Conservation (phyloP, 2,113 vertebrate species). For the Hydrochoerus hydrochaeris region DNA sequence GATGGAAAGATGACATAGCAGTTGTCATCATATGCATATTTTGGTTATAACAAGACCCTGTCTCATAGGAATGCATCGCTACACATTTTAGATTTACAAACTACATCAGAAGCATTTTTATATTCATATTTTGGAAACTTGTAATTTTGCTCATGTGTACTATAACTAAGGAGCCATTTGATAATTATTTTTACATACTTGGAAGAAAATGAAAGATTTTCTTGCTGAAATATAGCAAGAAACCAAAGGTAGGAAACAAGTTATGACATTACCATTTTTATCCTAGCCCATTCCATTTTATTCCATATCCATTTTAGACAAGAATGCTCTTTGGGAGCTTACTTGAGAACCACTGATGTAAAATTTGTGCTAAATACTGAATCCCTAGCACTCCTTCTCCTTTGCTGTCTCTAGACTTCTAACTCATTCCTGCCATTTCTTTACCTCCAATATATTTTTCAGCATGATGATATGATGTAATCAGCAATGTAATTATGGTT, state of each 20-base stretch:
- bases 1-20: background rate
- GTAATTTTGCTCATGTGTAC: background rate
- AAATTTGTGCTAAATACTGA: background rate
- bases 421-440: background rate
- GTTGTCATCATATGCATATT: background rate
- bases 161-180: conserved; percentile 4
- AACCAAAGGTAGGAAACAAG: background rate
- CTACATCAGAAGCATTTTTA: background rate
- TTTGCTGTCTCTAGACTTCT: background rate
- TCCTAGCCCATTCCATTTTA: background rate
- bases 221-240: background rate
- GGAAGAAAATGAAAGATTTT: background rate
- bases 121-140: background rate
- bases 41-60: background rate
- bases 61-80: background rate
- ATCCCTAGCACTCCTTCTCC: background rate
- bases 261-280: conserved; percentile 2
- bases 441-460: background rate
- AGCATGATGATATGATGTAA: background rate
- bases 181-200: background rate
- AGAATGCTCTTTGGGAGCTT: background rate
- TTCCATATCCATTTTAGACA: background rate
- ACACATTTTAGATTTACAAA: background rate
- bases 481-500: background rate
- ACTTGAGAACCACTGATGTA: background rate